These are phyloP conservation scores for Drosophila mojavensis DNA, from an alignment of 1,140 invertebrate species.

Conservation along the genomic window DNA sequence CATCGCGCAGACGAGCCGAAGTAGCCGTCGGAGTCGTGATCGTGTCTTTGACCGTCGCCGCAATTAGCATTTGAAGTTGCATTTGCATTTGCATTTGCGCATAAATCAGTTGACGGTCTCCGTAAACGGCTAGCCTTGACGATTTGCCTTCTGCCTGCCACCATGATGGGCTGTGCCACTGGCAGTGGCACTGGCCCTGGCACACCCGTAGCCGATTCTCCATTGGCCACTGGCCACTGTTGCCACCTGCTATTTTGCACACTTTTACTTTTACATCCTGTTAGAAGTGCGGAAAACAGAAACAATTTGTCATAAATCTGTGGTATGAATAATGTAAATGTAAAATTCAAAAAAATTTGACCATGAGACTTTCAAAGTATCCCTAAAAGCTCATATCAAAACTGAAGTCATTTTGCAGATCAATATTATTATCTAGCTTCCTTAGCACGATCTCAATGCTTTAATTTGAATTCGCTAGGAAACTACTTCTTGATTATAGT, in stretches of 20 bases:
- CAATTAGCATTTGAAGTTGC: constrained; percentile 83
- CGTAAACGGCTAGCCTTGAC: constrained; percentile 2
- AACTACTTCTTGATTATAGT: too few relatives aligned
- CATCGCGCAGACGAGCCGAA: constrained; percentile 16
- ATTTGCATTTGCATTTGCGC: constrained; percentile 76
- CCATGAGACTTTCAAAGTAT: too few relatives aligned
- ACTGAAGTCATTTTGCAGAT: too few relatives aligned
- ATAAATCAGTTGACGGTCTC: constrained; percentile 59
- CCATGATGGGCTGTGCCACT: too few relatives aligned
- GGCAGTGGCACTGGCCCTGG: too few relatives aligned
- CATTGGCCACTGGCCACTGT: constrained; percentile 1
- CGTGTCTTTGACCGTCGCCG: constrained; percentile 78
- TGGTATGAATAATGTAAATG: background rate
- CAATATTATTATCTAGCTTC: too few relatives aligned
- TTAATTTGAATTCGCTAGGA: too few relatives aligned
- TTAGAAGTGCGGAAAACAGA: background rate
- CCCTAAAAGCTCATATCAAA: too few relatives aligned
- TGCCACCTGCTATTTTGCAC: constrained; percentile 27
- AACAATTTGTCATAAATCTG: background rate
- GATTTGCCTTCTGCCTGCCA: background rate
- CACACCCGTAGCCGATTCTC: constrained; percentile 3
- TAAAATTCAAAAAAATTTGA: background rate
- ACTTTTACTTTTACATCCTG: constrained; percentile 47
- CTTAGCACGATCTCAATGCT: too few relatives aligned
- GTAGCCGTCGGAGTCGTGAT: constrained; percentile 15